Evolutionary conservation across 2,888 invertebrate genomes (phyloP).

Genomic region (Sarcophaga rosellei): DNA sequence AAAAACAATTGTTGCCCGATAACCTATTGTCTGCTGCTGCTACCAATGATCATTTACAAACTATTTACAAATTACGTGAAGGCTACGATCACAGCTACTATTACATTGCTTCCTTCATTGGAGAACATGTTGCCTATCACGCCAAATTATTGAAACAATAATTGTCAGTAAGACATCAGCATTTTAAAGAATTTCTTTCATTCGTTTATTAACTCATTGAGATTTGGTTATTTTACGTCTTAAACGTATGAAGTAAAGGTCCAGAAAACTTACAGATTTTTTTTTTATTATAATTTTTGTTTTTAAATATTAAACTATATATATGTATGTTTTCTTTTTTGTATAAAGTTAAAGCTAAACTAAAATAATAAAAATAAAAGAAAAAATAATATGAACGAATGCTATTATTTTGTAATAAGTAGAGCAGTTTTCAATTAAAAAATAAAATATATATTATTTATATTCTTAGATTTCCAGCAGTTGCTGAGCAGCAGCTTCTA

Average conservation of each 20-base stretch:
- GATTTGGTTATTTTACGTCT: slow-evolving; percentile 47
- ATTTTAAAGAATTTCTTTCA: neutral
- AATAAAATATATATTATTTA: slow-evolving; percentile 18
- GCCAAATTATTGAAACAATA: slow-evolving; percentile 86
- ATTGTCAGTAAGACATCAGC: neutral
- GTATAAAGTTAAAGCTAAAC: slow-evolving; percentile 57
- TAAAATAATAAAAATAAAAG: slow-evolving; percentile 30
- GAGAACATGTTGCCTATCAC: slow-evolving; percentile 96
- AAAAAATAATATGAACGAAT: slow-evolving; percentile 16
- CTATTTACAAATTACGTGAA: slow-evolving; percentile 87
- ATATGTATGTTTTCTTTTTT: neutral
- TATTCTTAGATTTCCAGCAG: slow-evolving; percentile 56
- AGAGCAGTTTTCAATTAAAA: slow-evolving; percentile 15
- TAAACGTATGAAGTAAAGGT: slow-evolving; percentile 40
- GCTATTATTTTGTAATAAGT: slow-evolving; percentile 37
- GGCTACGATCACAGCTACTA: slow-evolving; percentile 98
- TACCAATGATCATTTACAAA: slow-evolving; percentile 85
- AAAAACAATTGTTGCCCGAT: slow-evolving; percentile 91
- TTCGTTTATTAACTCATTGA: slow-evolving; percentile 29
- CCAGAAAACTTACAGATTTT: slow-evolving; percentile 19
- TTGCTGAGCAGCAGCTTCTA: slow-evolving; percentile 72
- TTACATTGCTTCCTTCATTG: slow-evolving; percentile 94
- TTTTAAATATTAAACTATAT: slow-evolving; percentile 41
- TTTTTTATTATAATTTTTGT: neutral
- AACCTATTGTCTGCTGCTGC: slow-evolving; percentile 84